phyloP scores from a whole-genome alignment of 2,113 vertebrate genomes.

The Thunnus maccoyii region DNA sequence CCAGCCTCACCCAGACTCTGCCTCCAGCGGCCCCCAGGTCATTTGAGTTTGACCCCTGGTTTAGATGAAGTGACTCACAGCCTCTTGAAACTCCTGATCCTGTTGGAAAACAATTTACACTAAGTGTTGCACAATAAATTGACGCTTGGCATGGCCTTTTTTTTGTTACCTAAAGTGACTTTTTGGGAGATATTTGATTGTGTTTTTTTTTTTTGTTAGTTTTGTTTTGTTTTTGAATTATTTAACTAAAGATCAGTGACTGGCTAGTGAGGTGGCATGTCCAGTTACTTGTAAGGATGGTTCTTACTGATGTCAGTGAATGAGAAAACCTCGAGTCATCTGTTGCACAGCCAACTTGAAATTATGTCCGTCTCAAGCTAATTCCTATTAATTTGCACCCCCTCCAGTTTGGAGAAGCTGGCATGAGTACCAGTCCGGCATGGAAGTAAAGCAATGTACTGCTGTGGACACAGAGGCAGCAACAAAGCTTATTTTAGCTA shows the following conservation, averaged over 20 bases:
- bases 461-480: too few relatives aligned
- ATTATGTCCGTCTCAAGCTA: background rate
- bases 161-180: background rate
- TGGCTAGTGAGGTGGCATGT: background rate
- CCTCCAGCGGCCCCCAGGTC: too few relatives aligned
- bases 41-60: too few relatives aligned
- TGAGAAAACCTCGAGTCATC: background rate
- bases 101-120: background rate
- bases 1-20: too few relatives aligned
- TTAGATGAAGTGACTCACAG: background rate
- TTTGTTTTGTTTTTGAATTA: too few relatives aligned
- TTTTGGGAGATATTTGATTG: background rate
- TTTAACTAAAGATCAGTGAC: background rate
- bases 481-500: too few relatives aligned
- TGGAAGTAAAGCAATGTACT: too few relatives aligned
- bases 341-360: background rate
- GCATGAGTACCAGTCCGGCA: too few relatives aligned
- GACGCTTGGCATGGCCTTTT: conserved; percentile 30
- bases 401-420: too few relatives aligned
- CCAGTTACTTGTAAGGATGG: background rate
- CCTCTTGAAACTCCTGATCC: conserved; percentile 34
- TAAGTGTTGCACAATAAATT: conserved; percentile 6
- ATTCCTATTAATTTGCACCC: background rate
- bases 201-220: background rate
- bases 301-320: background rate